Percentiles rank a stretch among this genome's conserved stretches.
These are phyloP conservation scores for Bryconaethiops microstoma DNA, from an alignment of 2,797 vertebrate genomes.

Conservation along the genomic window DNA sequence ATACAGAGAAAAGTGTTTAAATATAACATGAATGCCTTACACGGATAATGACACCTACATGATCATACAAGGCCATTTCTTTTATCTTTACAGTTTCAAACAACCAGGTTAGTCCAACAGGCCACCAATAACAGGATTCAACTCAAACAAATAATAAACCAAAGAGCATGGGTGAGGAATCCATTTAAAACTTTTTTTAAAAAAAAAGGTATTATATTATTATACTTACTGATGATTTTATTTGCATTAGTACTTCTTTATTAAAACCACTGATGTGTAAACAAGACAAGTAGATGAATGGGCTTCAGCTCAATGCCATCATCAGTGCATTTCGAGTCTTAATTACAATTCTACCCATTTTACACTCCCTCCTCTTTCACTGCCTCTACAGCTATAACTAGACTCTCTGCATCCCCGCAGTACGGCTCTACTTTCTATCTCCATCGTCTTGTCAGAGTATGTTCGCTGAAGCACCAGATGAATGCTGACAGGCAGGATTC, in stretches of 20 bases:
- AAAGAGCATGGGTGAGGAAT: neutral
- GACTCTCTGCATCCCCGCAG: slow-evolving; percentile 20
- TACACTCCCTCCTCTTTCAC: slow-evolving; percentile 40
- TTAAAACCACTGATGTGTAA: neutral
- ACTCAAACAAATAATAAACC: neutral
- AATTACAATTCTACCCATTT: slow-evolving; percentile 22
- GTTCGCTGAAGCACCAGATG: slow-evolving; percentile 80
- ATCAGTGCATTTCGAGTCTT: neutral
- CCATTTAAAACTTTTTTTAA: neutral
- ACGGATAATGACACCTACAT: neutral
- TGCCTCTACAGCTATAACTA: slow-evolving; percentile 19
- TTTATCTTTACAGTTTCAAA: neutral
- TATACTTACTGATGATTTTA: neutral
- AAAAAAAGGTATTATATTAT: neutral
- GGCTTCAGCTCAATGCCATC: neutral
- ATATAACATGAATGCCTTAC: neutral
- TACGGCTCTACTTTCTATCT: slow-evolving; percentile 58
- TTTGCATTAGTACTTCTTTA: neutral
- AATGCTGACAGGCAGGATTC: slow-evolving; percentile 85
- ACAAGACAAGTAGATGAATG: neutral
- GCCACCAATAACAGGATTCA: neutral
- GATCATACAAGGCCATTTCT: neutral
- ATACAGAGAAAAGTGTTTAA: neutral
- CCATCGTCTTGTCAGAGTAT: slow-evolving; percentile 76
- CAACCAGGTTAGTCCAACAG: neutral